These are phyloP conservation scores for Heliornis fulica DNA, from an alignment of 2,113 vertebrate species.

Conservation along the genomic window DNA sequence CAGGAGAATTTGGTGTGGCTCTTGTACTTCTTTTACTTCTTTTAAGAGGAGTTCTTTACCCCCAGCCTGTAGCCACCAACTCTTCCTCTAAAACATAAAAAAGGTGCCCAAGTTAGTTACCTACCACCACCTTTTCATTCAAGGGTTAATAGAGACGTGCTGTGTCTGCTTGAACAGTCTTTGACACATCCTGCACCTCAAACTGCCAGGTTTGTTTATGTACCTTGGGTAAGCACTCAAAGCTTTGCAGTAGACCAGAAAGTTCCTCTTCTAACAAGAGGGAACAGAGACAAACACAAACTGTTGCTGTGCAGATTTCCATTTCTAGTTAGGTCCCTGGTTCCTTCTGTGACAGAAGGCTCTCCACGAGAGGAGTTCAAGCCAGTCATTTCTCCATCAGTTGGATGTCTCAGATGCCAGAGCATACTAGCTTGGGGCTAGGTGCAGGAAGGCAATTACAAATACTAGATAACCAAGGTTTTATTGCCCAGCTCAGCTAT, in stretches of 20 bases:
- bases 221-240: constrained; percentile 7
- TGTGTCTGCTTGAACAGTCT: not conserved
- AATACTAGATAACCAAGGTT: not conserved
- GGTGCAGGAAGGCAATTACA: not conserved
- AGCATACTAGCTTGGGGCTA: not conserved
- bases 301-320: not conserved
- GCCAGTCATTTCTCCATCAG: not conserved
- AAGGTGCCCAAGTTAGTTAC: accelerated
- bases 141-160: not conserved
- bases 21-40: not conserved
- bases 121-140: not conserved
- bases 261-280: not conserved
- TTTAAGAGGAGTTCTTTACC: not conserved
- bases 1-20: not conserved
- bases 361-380: not conserved
- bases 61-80: not conserved
- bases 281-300: not conserved
- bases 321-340: not conserved
- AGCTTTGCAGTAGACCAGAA: not conserved
- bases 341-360: not conserved
- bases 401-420: not conserved
- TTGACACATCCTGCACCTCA: not conserved
- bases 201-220: not conserved
- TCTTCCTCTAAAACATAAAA: not conserved
- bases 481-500: not conserved